Base-by-base conservation (phyloP, 2,888 invertebrate genomes). In the Tillus elongatus region DNA sequence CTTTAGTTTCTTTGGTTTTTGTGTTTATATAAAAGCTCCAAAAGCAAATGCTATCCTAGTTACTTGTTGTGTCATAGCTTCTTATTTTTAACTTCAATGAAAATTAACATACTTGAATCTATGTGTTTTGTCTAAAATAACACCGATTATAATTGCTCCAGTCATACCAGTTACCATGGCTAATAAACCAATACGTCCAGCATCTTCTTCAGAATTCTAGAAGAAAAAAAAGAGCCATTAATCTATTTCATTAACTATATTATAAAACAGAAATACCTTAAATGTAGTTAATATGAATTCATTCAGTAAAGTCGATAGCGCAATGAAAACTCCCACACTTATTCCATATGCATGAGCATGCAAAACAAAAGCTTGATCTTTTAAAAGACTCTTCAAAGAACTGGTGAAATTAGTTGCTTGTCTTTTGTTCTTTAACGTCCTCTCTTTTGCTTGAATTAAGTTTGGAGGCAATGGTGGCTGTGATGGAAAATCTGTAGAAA, bases 291-390 rank as follows among this genome's bases (percentile, higher is more conserved):
- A 68, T 14, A 96, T 76, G 54, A 93, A 80, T 65, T 84, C 82
- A 63, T 90, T 92, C 34, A 96, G 75, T 28, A 93, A 74, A 0
- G 96, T 96, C 2, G 92, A 91, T 49, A 96, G 84, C 16, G 92
- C 93, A 60, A 95, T 95, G 66, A 92, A 95, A 3, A 86, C 86
- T 1, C 93, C 95, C 10, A 93, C 88, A 67, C 93, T 96, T 53
- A 92, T 77, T 1, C 91, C 90, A 57, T 92, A 93, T 3, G 89
- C 87, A 35, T 88, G 57, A 37, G 87, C 72, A 15, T 92, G 74
- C 24, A 90, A 66, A 26, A 87, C 66, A 61, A 90, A 93, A 57
- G 83, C 82, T 32, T 71, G 67, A 66, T 91, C 90, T 30, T 73
- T 74, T 49, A 85, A 57, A 27, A 95, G 73, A 47, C 79, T 75